Evolutionary conservation across 92 coral and sea anemone species (phyloP), one percentile per base, ranked within the genome.

Genomic region (Epizoanthus scotinus): DNA sequence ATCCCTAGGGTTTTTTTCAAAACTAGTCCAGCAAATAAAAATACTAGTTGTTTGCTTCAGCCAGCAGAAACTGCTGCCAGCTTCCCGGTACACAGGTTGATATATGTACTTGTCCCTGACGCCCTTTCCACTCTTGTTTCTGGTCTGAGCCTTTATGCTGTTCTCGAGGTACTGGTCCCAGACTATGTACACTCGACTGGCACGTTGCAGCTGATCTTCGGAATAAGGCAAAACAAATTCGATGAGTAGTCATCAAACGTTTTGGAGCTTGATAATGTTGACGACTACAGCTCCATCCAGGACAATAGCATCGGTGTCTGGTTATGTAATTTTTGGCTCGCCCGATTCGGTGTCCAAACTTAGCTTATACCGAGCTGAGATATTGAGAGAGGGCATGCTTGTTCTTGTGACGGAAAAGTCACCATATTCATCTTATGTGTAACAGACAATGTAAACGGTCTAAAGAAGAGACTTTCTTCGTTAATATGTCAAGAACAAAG

Each of bases 241-340:
- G 38, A 47, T 18, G 70, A 25, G 70, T 65, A 65, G 19, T 65
- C 70, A 65, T 40, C 31, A 65, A 65, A 65, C 38, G 70, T 65
- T 44, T 65, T 65, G 70, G 70, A 44, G 40, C 70, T 65, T 65
- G 70, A 65, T 25, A 22, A 65, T 65, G 70, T 65, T 65, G 38
- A 65, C 70, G 40, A 47, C 70, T 18, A 47, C 70, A 65, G 70
- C 70, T 40, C 70, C 70, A 47, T 65, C 70, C 31, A 65, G 18
- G 31, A 65, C 40, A 22, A 65, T 65, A 29, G 28, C 70, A 65
- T 65, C 70, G 40, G 38, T 47, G 38, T 65, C 70, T 1, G 36
- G 36, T 65, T 25, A 18, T 29, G 70, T 42, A 40, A 65, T 26
- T n/a, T n/a, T n/a, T n/a, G n/a, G n/a, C n/a, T n/a, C n/a, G 28